Evolutionary conservation across 1,140 invertebrate genomes (phyloP).

Genomic region (Plutomurus gul): DNA sequence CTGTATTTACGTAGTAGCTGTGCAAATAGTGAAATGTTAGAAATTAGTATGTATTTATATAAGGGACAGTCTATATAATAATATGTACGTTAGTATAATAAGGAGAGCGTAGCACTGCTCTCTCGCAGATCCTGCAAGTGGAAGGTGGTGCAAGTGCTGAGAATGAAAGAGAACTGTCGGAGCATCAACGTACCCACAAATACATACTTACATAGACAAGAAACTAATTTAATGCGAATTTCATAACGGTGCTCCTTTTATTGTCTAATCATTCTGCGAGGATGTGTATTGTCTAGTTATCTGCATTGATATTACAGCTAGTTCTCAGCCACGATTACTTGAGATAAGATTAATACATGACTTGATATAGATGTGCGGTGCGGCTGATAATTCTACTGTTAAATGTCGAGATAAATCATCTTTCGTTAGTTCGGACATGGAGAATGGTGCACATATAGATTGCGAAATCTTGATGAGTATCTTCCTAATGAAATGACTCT

Average conservation of each 20-base stretch:
- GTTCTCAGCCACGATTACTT: not conserved
- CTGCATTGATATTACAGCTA: not conserved
- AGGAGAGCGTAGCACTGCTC: too few species aligned
- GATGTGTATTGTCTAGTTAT: not conserved
- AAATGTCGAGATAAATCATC: too few species aligned
- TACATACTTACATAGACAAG: not conserved
- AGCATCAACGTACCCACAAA: not conserved
- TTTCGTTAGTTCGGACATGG: not conserved
- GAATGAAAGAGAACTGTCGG: not conserved
- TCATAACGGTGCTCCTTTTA: slow-evolving; percentile 5
- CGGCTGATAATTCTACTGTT: too few species aligned
- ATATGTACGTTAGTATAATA: too few species aligned
- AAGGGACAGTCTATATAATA: too few species aligned
- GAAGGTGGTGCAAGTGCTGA: not conserved
- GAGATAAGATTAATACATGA: not conserved
- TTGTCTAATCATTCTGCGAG: not conserved
- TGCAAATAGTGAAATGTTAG: too few species aligned
- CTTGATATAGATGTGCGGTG: not conserved
- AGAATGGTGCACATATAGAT: not conserved
- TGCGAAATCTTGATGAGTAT: not conserved
- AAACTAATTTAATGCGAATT: slow-evolving; percentile 15
- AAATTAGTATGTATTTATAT: too few species aligned
- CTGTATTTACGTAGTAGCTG: too few species aligned
- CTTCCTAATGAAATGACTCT: not conserved
- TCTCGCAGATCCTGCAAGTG: too few species aligned